Evolutionary conservation across 2,888 invertebrate species (phyloP), one percentile per base, ranked within the genome.

Genomic region (Caradrina clavipalpis): DNA sequence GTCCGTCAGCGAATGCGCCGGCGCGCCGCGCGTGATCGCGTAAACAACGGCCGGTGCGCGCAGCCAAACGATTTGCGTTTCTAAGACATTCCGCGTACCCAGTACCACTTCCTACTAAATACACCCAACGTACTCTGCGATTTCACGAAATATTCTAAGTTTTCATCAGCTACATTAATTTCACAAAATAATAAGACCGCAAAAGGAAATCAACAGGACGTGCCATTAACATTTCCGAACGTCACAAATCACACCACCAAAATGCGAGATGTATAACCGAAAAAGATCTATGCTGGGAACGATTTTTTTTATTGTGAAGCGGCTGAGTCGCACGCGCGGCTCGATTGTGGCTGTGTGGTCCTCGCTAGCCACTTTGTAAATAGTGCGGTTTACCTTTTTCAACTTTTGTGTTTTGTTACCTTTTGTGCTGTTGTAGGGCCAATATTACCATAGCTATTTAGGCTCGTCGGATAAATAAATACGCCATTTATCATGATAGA

Each of bases 381-480:
- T 96, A 96, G 95, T 95, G 96, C 96, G 96, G 95, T 96, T 95
- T 95, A 95, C 95, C 95, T 96, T 96, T 95, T 96, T 95, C 95
- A 94, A 96, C 95, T 95, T 95, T 95, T 95, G 95, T 96, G 96
- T 96, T 96, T 96, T 96, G 96, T 96, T 95, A 95, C 96, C 95
- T 96, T 96, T 96, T 96, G 96, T 95, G 95, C 95, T 94, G 93
- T 95, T 95, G 95, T 96, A 96, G 94, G 93, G 93, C 95, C 94
- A 95, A 96, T 96, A 96, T 95, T 96, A 95, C 96, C 95, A 95
- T 95, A 95, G 95, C 95, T 95, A 96, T 96, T 96, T 95, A 96
- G 93, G 94, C 92, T 95, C 94, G 93, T 93, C 94, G 94, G 94
- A 95, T 96, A 96, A 95, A 96, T 95, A 96, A 96, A 96, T 95